Base-by-base conservation (phyloP, 2,888 invertebrate species). In the Atrina japonica region DNA sequence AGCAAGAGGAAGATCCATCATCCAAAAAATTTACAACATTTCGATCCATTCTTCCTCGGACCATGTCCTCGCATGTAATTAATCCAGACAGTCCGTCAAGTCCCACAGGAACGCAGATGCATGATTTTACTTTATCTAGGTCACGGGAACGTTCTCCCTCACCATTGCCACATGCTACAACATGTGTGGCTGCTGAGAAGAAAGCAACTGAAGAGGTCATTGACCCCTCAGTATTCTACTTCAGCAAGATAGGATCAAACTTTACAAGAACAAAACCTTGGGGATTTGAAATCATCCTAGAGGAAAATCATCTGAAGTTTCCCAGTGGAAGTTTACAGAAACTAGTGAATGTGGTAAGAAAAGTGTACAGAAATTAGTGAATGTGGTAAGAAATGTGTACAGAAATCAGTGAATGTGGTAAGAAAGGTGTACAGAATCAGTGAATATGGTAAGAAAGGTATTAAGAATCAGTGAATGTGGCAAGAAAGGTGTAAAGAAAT, bases 221-320 rank as follows among this genome's bases (percentile, higher is more conserved):
- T 7, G 95, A 96, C 91, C 94, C 96, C 0, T 94, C 94, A 0
- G 94, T 94, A 0, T 95, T 96, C 88, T 97, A 97, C 91, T 98
- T 98, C 86, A 94, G 95, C 68, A 95, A 96, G 85, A 96, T 96
- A 87, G 98, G 97, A 9, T 97, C 97, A 0, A 96, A 96, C 89
- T 98, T 97, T 88, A 88, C 89, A 0, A 66, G 82, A 35, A 86
- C 80, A 1, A 82, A 81, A 53, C 86, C 86, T 1, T 86, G 86
- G 86, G 87, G 87, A n/a, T 84, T 86, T 78, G 87, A 87, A 66
- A 84, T 87, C 59, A 82, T 85, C 18, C 85, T 83, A 18, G 85
- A 86, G 60, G 80, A 83, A 52, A 81, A 86, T 69, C 88, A 88
- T 49, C 72, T 90, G 9, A 80, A 83, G 63, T 90, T 91, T 71